Evolutionary conservation across 1,140 invertebrate species (phyloP).

Genomic region (Diorhabda sublineata): DNA sequence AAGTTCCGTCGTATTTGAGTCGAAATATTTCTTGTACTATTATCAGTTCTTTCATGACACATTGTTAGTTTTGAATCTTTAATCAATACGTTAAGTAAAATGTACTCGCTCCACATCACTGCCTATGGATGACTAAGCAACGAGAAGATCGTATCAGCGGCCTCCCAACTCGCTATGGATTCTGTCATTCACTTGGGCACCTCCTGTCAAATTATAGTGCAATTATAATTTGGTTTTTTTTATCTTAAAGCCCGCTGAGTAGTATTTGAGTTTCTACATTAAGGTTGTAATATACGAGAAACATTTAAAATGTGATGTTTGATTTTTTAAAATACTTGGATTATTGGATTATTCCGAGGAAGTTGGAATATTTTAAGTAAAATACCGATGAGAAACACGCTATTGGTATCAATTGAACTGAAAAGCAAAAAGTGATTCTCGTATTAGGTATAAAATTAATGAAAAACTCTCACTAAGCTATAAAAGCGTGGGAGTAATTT

Average conservation of each 20-base stretch:
- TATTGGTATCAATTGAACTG: too few species aligned
- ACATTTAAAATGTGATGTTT: too few species aligned
- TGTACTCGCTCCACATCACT: conserved; percentile 1
- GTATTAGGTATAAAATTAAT: too few species aligned
- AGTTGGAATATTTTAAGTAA: too few species aligned
- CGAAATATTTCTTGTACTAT: background rate
- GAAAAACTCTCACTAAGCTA: too few species aligned
- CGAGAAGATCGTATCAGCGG: conserved; percentile 40
- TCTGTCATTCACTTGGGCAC: conserved; percentile 44
- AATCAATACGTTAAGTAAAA: background rate
- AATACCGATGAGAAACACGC: too few species aligned
- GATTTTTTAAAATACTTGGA: too few species aligned
- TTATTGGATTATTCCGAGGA: too few species aligned
- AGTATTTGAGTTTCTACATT: conserved; percentile 1
- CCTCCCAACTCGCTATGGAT: conserved; percentile 40
- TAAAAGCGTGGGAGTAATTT: too few species aligned
- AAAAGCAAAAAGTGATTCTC: too few species aligned
- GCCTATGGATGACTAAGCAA: conserved; percentile 37
- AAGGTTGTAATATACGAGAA: too few species aligned
- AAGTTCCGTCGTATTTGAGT: background rate
- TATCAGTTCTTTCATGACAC: background rate
- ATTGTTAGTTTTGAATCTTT: background rate
- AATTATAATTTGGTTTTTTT: conserved; percentile 39
- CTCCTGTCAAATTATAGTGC: conserved; percentile 42
- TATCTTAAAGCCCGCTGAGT: conserved; percentile 17